These are phyloP conservation scores for Alsophila aescularia DNA, from an alignment of 2,888 invertebrate species.

Conservation along the genomic window DNA sequence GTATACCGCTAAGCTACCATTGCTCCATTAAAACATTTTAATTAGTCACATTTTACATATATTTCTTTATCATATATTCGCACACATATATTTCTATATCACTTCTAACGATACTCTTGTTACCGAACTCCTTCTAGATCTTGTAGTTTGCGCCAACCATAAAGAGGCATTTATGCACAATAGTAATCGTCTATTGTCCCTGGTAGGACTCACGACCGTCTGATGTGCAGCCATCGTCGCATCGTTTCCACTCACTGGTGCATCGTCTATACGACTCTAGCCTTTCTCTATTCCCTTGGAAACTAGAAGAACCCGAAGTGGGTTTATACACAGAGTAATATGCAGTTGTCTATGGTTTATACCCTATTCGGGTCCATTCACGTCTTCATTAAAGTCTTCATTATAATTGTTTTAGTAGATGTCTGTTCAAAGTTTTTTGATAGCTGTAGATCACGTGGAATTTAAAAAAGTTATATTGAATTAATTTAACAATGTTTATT, in stretches of 20 bases:
- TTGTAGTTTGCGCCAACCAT: slow-evolving; percentile 46
- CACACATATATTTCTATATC: background rate
- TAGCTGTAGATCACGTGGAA: no score
- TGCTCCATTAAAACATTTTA: no score
- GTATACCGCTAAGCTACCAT: no score
- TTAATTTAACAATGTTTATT: no score
- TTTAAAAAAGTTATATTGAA: no score
- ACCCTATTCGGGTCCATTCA: no score
- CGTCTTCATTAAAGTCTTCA: no score
- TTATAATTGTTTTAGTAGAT: no score
- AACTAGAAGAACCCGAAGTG: slow-evolving; percentile 7
- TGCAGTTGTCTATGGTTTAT: no score
- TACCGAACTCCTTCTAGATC: slow-evolving; percentile 11
- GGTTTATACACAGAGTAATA: background rate
- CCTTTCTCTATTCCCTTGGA: slow-evolving; percentile 13
- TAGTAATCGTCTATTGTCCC: slow-evolving; percentile 78
- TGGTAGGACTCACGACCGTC: slow-evolving; percentile 65
- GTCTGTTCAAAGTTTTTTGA: no score
- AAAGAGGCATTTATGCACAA: slow-evolving; percentile 58
- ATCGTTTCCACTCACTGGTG: slow-evolving; percentile 16
- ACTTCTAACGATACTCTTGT: background rate
- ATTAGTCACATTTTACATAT: no score
- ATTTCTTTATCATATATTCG: no score
- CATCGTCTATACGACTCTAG: slow-evolving; percentile 23
- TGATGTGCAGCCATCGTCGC: slow-evolving; percentile 59